Evolutionary conservation across 2,797 vertebrate genomes (phyloP).

Genomic region (Enteromius unitaeniatus): DNA sequence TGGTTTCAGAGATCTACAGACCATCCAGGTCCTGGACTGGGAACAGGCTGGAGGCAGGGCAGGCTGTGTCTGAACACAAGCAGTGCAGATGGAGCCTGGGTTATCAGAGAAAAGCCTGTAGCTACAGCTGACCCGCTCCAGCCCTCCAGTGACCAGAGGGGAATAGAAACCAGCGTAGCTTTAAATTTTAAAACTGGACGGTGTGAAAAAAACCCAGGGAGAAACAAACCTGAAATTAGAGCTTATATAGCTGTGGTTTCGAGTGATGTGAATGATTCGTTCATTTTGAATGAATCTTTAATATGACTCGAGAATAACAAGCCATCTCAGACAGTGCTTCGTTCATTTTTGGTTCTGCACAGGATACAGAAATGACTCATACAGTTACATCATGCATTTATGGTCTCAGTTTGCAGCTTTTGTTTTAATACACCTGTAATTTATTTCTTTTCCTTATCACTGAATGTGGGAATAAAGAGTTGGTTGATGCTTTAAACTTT

Average conservation of each 20-base stretch:
- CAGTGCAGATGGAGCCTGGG: background rate
- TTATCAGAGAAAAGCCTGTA: conserved; percentile 18
- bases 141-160: conserved; percentile 42
- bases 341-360: background rate
- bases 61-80: background rate
- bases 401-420: background rate
- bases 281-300: background rate
- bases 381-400: background rate
- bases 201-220: conserved; percentile 32
- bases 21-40: background rate
- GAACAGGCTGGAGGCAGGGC: conserved; percentile 4
- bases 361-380: background rate
- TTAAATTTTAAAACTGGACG: conserved; percentile 35
- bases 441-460: background rate
- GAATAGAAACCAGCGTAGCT: conserved; percentile 39
- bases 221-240: conserved; percentile 37
- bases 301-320: background rate
- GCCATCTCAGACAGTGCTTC: background rate
- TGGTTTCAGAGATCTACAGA: background rate
- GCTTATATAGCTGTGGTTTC: background rate
- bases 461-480: background rate
- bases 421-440: background rate
- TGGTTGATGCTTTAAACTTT: background rate
- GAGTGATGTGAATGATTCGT: background rate
- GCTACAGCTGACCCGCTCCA: conserved; percentile 26